Evolutionary conservation across 2,797 vertebrate genomes (phyloP).

Genomic region (Lepilemur septentrionalis): DNA sequence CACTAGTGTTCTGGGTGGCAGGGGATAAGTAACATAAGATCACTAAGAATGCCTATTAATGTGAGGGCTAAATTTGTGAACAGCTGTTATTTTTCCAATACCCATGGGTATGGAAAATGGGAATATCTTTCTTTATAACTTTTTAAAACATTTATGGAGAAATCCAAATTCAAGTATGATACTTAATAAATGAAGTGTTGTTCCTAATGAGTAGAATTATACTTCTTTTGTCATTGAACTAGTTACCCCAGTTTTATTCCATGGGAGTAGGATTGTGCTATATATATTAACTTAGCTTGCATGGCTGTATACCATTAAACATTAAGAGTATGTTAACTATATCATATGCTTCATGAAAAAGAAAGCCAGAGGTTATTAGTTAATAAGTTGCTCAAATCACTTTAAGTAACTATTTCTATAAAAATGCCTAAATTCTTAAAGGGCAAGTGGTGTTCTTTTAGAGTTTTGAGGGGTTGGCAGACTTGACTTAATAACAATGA

Average conservation of each 20-base stretch:
- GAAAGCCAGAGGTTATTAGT: not conserved
- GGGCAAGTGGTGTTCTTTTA: not conserved
- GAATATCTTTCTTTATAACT: conserved; percentile 40
- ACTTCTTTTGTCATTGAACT: not conserved
- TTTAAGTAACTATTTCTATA: not conserved
- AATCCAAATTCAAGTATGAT: not conserved
- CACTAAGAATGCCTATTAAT: conserved; percentile 68
- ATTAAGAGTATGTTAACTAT: not conserved
- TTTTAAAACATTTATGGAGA: conserved; percentile 48
- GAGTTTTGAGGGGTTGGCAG: not conserved
- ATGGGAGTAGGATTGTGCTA: not conserved
- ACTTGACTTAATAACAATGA: not conserved
- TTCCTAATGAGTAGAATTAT: not conserved
- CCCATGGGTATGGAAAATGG: not conserved
- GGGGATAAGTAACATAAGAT: conserved; percentile 50
- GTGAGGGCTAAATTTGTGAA: conserved; percentile 62
- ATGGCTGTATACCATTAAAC: not conserved
- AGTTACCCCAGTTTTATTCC: not conserved
- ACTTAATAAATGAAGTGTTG: not conserved
- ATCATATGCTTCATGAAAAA: not conserved
- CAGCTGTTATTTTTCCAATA: conserved; percentile 65
- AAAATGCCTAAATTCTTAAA: not conserved
- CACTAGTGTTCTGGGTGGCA: not conserved
- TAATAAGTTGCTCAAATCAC: not conserved
- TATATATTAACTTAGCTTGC: not conserved